Base-by-base conservation (phyloP, 2,888 invertebrate species). In the Torymus aiolomorphi region DNA sequence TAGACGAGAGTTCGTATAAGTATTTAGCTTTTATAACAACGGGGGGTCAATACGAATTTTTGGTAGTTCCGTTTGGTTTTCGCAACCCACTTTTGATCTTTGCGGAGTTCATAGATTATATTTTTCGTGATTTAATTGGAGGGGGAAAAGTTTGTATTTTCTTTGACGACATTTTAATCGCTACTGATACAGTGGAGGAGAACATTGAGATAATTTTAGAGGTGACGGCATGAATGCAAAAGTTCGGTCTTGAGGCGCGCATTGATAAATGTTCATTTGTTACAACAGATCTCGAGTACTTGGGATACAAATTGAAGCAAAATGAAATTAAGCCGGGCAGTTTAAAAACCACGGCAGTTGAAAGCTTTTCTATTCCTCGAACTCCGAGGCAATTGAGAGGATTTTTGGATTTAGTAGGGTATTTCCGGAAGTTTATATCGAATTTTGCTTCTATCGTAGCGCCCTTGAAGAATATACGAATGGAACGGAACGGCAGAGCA, bases 1-100 rank as follows among this genome's bases (percentile, higher is more conserved):
- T 65, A 5, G 65, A 42, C 2, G 49, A 42, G 11, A 20, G 20
- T 3, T 69, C 69, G 14, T 4, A 24, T 11, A 75, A 76, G 14
- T 83, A 82, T 54, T 78, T 76, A 4, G 49, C 81, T 8, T 83
- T 83, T 31, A 74, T 82, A 0, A 80, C 78, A 3, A 49, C 67
- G 16, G 51, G 4, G 0, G 83, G 82, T 8, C 83, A 83, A 52
- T 82, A 66, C 54, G 70, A 74, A 20, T 80, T 81, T 59, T 51
- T 79, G 12, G 74, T 71, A 14, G 76, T 65, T 24, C 78, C 82
- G 2, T 82, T 82, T 69, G 80, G 82, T 1, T 56, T 78, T n/a
- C 69, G 66, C 14, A 76, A 75, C 42, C 71, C 78, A 3, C 82
- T 80, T 2, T 3, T 52, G 0, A 18, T 24, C 0, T 69, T 54